These are phyloP conservation scores for Dicrurus megarhynchus DNA, from an alignment of 2,113 vertebrate genomes.

Conservation along the genomic window DNA sequence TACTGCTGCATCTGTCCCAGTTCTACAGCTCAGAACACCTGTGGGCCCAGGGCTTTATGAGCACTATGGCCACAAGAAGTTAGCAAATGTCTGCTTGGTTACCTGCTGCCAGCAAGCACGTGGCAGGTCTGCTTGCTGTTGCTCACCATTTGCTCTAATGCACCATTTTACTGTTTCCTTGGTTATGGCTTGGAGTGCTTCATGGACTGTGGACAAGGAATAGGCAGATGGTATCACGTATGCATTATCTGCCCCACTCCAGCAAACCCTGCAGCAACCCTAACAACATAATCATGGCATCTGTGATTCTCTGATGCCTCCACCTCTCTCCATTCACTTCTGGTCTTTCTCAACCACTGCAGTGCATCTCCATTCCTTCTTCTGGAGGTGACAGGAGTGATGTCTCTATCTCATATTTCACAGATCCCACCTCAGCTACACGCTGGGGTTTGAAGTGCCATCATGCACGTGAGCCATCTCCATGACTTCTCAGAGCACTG, in stretches of 20 bases:
- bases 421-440: neutral
- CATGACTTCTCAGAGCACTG: neutral
- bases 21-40: neutral
- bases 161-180: neutral
- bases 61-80: neutral
- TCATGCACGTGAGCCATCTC: neutral
- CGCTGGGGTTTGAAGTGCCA: neutral
- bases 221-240: neutral
- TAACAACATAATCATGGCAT: neutral
- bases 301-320: neutral
- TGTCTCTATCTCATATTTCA: neutral
- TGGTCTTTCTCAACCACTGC: neutral
- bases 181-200: neutral
- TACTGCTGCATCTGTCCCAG: neutral
- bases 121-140: neutral
- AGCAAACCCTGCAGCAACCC: neutral
- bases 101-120: neutral
- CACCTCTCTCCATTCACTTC: neutral
- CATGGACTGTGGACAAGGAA: neutral
- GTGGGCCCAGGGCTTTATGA: neutral
- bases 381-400: neutral
- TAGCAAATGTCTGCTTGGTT: neutral
- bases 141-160: neutral
- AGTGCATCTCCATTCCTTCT: neutral
- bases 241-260: neutral